Evolutionary conservation across 2,113 vertebrate species (phyloP), one percentile per base, ranked within the genome.

Genomic region (Passerina amoena): DNA sequence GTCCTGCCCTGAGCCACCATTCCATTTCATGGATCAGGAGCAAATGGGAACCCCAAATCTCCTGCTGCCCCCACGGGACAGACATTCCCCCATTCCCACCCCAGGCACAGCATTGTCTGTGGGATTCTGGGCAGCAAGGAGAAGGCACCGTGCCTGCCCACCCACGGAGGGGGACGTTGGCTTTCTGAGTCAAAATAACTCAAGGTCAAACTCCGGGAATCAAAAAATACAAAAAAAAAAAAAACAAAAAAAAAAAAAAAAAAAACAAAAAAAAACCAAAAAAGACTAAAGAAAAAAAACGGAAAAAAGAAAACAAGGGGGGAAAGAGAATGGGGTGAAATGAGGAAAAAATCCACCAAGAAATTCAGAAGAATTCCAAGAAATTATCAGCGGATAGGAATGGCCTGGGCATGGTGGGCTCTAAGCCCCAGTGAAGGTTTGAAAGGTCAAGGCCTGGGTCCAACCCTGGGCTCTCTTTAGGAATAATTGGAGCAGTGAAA

Each of bases 131-230:
- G 10, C 3, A 17, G 21, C 1, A 2, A 53, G 40, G 50, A 70
- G 27, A 54, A 54, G 16, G 10, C 56, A n/a, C 35, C 1, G 0
- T 5, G 18, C 12, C 10, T 72, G 44, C 68, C 40, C 35, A 21
- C 31, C 6, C 8, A 1, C 1, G 0, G 31, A 47, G 48, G 9
- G n/a, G 35, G 12, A 27, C 6, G 30, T 30, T 0, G 12, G n/a
- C 20, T 71, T 82, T 33, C 40, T 47, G 22, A 53, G 31, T 27
- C 25, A 80, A 88, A 86, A 56, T 3, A 38, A 17, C 37, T 63
- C 10, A 17, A 54, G 14, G 28, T 61, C 11, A 11, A 54, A 20
- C 25, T 48, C 35, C 2, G 8, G 12, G 28, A 40, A 56, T 12
- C 0, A 33, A 53, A 27, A 21, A 14, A 24, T 12, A 8, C 12